These are phyloP conservation scores for Meriones psammophilus DNA, from an alignment of 2,797 vertebrate species.

Conservation along the genomic window DNA sequence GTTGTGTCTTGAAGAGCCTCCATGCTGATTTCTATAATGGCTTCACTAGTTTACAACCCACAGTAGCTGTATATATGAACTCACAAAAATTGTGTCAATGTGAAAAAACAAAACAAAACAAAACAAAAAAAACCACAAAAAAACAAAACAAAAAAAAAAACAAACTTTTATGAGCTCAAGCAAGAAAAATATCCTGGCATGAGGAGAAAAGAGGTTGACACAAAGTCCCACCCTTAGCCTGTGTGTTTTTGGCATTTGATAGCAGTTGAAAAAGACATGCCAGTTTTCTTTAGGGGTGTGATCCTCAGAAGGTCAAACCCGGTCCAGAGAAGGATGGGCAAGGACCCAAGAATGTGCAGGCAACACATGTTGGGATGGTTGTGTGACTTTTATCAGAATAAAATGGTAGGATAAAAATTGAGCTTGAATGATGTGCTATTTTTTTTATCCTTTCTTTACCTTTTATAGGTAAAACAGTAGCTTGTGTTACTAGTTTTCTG, in stretches of 20 bases:
- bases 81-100: not conserved
- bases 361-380: too few relatives aligned
- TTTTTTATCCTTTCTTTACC: not conserved
- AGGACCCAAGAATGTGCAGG: not conserved
- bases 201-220: not conserved
- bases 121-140: too few relatives aligned
- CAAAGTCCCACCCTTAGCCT: not conserved
- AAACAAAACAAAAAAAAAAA: too few relatives aligned
- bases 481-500: not conserved
- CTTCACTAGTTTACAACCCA: not conserved
- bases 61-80: not conserved
- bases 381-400: not conserved
- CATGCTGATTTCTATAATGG: not conserved
- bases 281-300: not conserved
- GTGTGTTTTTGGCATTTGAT: not conserved
- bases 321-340: not conserved
- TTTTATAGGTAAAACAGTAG: conserved; percentile 26
- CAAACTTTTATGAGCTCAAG: not conserved
- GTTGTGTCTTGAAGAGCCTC: not conserved
- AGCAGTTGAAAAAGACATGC: too few relatives aligned
- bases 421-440: not conserved
- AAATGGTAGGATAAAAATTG: not conserved
- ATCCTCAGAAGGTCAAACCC: not conserved
- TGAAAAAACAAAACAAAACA: too few relatives aligned
- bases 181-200: not conserved